Evolutionary conservation across 2,797 vertebrate genomes (phyloP).

Genomic region (Hephaestus fuliginosus): DNA sequence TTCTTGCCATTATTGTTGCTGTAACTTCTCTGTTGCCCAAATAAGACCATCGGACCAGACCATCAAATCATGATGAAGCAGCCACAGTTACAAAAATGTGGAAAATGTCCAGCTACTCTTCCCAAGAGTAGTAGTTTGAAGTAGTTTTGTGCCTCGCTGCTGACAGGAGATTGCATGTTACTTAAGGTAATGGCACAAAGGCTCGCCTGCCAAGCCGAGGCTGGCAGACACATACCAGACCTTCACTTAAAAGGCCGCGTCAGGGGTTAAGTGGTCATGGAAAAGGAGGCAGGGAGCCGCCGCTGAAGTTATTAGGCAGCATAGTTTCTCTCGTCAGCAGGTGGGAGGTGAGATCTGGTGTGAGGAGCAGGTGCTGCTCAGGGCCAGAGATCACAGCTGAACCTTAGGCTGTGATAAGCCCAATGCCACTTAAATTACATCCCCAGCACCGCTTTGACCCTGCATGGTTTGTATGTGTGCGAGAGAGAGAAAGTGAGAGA

Average conservation of each 20-base stretch:
- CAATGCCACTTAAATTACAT: constrained; percentile 81
- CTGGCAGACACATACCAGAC: constrained; percentile 83
- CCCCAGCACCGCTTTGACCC: constrained; percentile 65
- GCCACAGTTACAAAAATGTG: constrained; percentile 20
- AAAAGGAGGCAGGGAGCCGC: constrained; percentile 75
- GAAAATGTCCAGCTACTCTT: constrained; percentile 38
- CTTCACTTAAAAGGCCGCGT: constrained; percentile 79
- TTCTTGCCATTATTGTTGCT: background rate
- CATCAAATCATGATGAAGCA: constrained; percentile 14
- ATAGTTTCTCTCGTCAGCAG: constrained; percentile 81
- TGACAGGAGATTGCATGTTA: constrained; percentile 63
- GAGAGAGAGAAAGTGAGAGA: constrained; percentile 67
- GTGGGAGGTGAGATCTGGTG: constrained; percentile 79
- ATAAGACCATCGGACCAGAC: background rate
- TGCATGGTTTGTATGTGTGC: constrained; percentile 58
- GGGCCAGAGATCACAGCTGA: constrained; percentile 79
- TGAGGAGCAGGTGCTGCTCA: constrained; percentile 79
- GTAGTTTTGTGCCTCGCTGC: constrained; percentile 38
- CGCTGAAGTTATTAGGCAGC: constrained; percentile 77
- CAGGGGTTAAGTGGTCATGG: constrained; percentile 84
- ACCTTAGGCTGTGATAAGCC: constrained; percentile 76
- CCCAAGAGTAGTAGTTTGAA: constrained; percentile 33
- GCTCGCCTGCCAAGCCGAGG: constrained; percentile 61
- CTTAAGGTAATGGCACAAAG: constrained; percentile 73
- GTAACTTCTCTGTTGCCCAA: background rate